Evolutionary conservation across 2,888 invertebrate species (phyloP).

Genomic region (Hecatera dysodea): DNA sequence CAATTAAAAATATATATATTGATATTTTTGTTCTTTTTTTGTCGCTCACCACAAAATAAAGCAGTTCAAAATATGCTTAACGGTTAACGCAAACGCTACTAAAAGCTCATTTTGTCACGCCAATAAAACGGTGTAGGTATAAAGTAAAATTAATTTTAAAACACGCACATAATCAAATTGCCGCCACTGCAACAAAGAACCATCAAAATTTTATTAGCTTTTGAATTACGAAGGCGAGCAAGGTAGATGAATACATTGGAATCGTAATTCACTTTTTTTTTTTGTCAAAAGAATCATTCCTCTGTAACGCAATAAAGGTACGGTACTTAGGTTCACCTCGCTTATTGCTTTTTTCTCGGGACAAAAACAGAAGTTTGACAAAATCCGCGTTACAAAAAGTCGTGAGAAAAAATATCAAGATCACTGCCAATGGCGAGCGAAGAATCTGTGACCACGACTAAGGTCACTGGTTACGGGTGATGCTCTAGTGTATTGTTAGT

Average conservation of each 20-base stretch:
- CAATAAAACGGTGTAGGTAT: conserved; percentile 57
- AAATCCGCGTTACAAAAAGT: conserved; percentile 72
- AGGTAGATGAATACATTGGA: conserved; percentile 68
- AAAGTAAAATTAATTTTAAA: conserved; percentile 70
- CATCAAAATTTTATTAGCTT: conserved; percentile 72
- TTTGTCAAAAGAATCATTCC: conserved; percentile 74
- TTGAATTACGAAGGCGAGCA: conserved; percentile 68
- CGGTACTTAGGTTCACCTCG: conserved; percentile 67
- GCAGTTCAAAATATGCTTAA: conserved; percentile 12
- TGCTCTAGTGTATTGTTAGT: conserved; percentile 47
- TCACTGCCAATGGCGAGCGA: conserved; percentile 84
- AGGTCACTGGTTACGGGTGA: conserved; percentile 65
- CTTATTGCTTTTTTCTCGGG: conserved; percentile 74
- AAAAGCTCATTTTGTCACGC: conserved; percentile 18
- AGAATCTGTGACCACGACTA: conserved; percentile 75
- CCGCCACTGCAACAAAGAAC: conserved; percentile 65
- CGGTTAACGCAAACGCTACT: conserved; percentile 38
- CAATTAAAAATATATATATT: not conserved
- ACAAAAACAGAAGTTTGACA: conserved; percentile 76
- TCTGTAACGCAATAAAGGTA: conserved; percentile 75
- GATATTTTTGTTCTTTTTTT: no score
- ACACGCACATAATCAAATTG: conserved; percentile 68
- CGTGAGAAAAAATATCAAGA: conserved; percentile 83
- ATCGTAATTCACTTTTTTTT: conserved; percentile 71
- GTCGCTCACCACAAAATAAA: not conserved